These are phyloP conservation scores for Butorides virescens DNA, from an alignment of 2,113 vertebrate genomes.

Conservation along the genomic window DNA sequence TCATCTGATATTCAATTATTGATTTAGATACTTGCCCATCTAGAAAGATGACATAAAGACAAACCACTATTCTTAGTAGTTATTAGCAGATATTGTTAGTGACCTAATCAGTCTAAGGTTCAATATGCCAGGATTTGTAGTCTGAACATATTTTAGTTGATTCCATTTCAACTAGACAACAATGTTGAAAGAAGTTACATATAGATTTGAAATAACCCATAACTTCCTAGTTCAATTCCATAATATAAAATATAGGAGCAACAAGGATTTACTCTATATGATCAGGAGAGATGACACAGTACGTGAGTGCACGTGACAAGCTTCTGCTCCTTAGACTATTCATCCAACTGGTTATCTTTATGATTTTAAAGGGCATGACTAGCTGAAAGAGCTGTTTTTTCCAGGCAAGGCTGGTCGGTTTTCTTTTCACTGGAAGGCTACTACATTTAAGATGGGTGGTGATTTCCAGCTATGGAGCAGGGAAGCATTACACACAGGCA, in stretches of 20 bases:
- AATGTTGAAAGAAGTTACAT: neutral
- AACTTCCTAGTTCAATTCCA: neutral
- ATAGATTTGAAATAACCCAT: neutral
- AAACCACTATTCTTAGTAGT: neutral
- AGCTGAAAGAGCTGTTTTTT: neutral
- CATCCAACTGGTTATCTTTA: neutral
- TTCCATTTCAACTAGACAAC: neutral
- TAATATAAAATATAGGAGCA: neutral
- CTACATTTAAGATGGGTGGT: neutral
- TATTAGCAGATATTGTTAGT: neutral
- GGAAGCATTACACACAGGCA: neutral
- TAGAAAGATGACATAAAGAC: neutral
- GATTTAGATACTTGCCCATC: neutral
- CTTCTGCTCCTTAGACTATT: neutral
- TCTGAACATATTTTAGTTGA: neutral
- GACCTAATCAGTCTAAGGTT: neutral
- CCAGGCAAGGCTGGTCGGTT: neutral
- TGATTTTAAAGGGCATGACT: neutral
- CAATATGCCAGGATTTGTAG: neutral
- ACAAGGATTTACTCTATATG: neutral
- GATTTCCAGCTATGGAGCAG: neutral
- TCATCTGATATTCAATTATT: neutral
- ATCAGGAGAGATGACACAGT: neutral
- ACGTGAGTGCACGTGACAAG: neutral
- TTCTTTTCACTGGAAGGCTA: neutral